Evolutionary conservation across 2,113 vertebrate species (phyloP).

Genomic region (Limanda limanda): DNA sequence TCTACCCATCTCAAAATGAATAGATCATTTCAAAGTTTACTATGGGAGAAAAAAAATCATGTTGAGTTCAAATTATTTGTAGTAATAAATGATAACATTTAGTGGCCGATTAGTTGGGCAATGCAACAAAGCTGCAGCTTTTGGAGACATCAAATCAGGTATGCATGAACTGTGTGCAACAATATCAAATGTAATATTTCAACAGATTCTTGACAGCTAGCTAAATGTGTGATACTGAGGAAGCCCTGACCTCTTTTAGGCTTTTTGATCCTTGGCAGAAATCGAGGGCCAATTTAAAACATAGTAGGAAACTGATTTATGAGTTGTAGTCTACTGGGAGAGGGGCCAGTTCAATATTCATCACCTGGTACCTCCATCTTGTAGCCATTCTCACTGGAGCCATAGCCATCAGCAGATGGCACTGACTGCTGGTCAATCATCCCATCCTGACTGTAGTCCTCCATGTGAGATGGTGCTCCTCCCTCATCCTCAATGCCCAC

Average conservation of each 20-base stretch:
- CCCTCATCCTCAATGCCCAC: conserved; percentile 79
- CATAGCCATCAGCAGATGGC: conserved; percentile 86
- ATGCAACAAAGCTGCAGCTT: conserved; percentile 23
- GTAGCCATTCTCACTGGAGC: conserved; percentile 92
- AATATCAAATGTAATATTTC: conserved; percentile 23
- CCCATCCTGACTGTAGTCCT: conserved; percentile 87
- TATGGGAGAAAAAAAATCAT: neutral
- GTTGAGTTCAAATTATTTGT: neutral
- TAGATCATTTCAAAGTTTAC: conserved; percentile 2
- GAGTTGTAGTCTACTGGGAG: neutral
- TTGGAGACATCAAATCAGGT: conserved; percentile 16
- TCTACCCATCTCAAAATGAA: conserved; percentile 17
- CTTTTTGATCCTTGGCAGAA: neutral
- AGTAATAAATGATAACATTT: conserved; percentile 3
- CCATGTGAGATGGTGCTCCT: conserved; percentile 62
- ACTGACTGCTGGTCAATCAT: conserved; percentile 86
- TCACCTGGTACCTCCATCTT: conserved; percentile 86
- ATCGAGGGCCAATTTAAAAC: conserved; percentile 9
- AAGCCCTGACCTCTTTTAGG: neutral
- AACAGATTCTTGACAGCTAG: conserved; percentile 18
- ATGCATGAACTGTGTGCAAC: conserved; percentile 10
- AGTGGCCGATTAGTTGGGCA: conserved; percentile 31
- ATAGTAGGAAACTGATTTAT: conserved; percentile 3
- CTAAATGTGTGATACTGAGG: neutral
- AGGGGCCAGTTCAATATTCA: conserved; percentile 75